These are phyloP conservation scores for Anagrus nilaparvatae DNA, from an alignment of 1,140 invertebrate species.

Conservation along the genomic window DNA sequence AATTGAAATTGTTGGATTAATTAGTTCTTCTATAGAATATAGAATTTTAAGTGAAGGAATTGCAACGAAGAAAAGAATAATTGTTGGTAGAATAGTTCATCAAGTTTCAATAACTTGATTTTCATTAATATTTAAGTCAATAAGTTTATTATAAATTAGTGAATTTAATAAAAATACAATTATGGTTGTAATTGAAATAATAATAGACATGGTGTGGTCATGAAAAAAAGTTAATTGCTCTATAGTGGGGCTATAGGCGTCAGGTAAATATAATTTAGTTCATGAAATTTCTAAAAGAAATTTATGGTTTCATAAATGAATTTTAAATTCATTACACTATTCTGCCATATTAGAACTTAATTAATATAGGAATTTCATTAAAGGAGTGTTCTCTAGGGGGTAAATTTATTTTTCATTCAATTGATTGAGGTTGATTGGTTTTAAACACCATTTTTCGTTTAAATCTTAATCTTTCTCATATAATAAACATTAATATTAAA, in stretches of 20 bases:
- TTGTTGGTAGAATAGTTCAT: slow-evolving; percentile 60
- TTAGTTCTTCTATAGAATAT: slow-evolving; percentile 49
- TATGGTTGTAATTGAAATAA: slow-evolving; percentile 21
- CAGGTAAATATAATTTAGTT: slow-evolving; percentile 44
- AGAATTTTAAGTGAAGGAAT: slow-evolving; percentile 51
- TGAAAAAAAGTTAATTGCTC: slow-evolving; percentile 42
- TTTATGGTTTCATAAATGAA: slow-evolving; percentile 44
- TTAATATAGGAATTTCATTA: slow-evolving; percentile 19
- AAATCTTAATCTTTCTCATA: slow-evolving; percentile 38
- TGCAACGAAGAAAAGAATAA: slow-evolving; percentile 47
- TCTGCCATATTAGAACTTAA: slow-evolving; percentile 26
- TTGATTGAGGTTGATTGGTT: slow-evolving; percentile 38
- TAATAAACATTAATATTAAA: slow-evolving; percentile 46
- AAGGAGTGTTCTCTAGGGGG: slow-evolving; percentile 33
- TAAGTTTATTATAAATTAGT: slow-evolving; percentile 42
- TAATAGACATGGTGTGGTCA: slow-evolving; percentile 22
- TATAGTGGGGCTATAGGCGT: slow-evolving; percentile 46
- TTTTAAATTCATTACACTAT: slow-evolving; percentile 43
- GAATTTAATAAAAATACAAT: slow-evolving; percentile 50
- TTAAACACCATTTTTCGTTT: slow-evolving; percentile 35
- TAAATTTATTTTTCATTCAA: slow-evolving; percentile 48
- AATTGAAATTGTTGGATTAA: slow-evolving; percentile 42
- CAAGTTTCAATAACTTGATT: too few species aligned
- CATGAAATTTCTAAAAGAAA: slow-evolving; percentile 39
- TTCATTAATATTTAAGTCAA: slow-evolving; percentile 32